Evolutionary conservation across 2,113 vertebrate species (phyloP).

Genomic region (Ceuthmochares aereus): DNA sequence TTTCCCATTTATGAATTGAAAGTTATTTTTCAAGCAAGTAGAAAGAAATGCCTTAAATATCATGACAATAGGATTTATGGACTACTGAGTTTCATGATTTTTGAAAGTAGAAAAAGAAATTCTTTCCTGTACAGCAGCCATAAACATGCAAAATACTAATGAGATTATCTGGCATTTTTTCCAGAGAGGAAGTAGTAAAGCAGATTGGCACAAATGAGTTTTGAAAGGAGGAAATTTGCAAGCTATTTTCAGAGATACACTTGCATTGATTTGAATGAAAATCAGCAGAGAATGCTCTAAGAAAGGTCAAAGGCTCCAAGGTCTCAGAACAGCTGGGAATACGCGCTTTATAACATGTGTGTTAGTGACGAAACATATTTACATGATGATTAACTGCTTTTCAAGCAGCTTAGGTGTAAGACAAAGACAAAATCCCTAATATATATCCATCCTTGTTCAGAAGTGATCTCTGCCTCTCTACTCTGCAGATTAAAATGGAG

Average conservation of each 20-base stretch:
- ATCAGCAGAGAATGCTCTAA: slow-evolving; percentile 38
- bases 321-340: slow-evolving; percentile 24
- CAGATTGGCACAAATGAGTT: slow-evolving; percentile 47
- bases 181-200: slow-evolving; percentile 45
- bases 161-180: slow-evolving; percentile 27
- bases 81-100: not conserved
- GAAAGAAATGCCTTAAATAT: not conserved
- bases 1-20: not conserved
- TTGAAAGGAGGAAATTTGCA: slow-evolving; percentile 53
- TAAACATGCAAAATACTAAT: slow-evolving; percentile 57
- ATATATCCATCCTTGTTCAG: not conserved
- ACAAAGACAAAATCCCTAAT: not conserved
- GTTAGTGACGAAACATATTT: not conserved
- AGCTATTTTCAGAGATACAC: slow-evolving; percentile 50
- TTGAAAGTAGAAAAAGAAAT: slow-evolving; percentile 2
- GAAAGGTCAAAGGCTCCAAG: not conserved
- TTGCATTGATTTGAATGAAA: slow-evolving; percentile 63
- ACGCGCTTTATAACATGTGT: not conserved
- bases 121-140: not conserved
- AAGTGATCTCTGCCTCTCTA: not conserved
- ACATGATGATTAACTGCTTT: slow-evolving; percentile 31
- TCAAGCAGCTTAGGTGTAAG: not conserved
- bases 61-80: slow-evolving; percentile 10
- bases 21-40: not conserved
- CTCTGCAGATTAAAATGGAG: not conserved